Percentiles rank a stretch among this genome's conserved stretches.
phyloP scores from a whole-genome alignment of 2,113 vertebrate genomes.

The Pelodiscus sinensis region DNA sequence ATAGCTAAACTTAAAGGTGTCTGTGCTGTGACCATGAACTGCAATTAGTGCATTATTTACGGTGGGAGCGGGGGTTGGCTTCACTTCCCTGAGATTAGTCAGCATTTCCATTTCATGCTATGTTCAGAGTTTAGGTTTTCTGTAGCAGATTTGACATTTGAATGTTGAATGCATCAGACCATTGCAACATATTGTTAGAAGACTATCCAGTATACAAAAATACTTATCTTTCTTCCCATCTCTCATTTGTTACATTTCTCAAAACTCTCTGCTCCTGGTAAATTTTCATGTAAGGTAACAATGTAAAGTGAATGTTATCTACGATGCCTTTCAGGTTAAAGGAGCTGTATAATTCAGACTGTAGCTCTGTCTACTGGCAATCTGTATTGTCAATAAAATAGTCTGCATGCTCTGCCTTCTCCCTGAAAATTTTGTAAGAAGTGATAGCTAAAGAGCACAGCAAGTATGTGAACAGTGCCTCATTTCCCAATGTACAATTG shows the following conservation, averaged over 20 bases:
- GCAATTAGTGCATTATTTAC: neutral
- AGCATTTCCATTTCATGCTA: neutral
- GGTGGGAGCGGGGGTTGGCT: neutral
- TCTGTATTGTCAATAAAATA: constrained; percentile 42
- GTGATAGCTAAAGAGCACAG: constrained; percentile 41
- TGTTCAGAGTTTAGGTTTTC: neutral
- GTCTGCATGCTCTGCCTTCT: constrained; percentile 16
- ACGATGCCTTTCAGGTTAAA: constrained; percentile 30
- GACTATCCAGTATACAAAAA: constrained; percentile 9
- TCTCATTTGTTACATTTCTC: constrained; percentile 7
- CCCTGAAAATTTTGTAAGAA: constrained; percentile 2
- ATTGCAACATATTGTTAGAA: constrained; percentile 12
- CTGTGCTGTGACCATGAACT: neutral
- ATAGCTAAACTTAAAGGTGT: neutral
- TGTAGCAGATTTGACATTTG: neutral
- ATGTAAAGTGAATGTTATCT: constrained; percentile 27
- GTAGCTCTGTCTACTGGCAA: neutral
- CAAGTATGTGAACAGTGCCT: constrained; percentile 50
- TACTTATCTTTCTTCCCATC: neutral
- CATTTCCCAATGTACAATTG: constrained; percentile 29
- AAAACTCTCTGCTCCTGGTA: neutral
- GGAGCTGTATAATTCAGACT: neutral
- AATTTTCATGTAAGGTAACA: neutral
- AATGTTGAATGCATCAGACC: neutral
- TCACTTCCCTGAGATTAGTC: neutral